These are phyloP conservation scores for Aphidius colemani DNA, from an alignment of 2,888 invertebrate species.

Conservation along the genomic window DNA sequence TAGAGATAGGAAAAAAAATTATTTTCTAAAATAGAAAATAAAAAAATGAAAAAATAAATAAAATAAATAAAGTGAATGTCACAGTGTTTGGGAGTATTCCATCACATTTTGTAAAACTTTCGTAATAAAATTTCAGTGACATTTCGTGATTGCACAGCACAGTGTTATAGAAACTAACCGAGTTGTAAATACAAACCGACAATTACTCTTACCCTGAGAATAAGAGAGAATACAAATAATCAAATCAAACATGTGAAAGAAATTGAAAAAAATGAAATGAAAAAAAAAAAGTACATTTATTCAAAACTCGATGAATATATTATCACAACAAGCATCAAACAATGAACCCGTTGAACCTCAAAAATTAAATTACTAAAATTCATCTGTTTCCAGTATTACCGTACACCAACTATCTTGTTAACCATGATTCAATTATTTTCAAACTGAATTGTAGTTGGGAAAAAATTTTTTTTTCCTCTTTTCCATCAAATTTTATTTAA, in stretches of 20 bases:
- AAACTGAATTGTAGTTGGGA: too few species aligned
- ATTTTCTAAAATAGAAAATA: background rate
- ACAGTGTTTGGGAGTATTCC: constrained; percentile 17
- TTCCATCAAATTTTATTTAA: too few species aligned
- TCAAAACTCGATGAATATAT: constrained; percentile 12
- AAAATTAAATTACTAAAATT: constrained; percentile 10
- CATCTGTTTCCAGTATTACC: background rate
- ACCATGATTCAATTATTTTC: too few species aligned
- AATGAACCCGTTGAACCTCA: background rate
- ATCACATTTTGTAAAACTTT: constrained; percentile 18
- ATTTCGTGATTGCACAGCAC: constrained; percentile 23
- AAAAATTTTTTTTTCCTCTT: too few species aligned
- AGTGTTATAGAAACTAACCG: constrained; percentile 13
- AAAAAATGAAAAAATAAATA: background rate
- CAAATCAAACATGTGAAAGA: too few species aligned
- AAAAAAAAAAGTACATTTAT: background rate
- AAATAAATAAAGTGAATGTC: constrained; percentile 13
- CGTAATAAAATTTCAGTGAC: constrained; percentile 22
- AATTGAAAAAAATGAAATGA: too few species aligned
- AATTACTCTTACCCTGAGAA: constrained; percentile 7
- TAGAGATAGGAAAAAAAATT: background rate
- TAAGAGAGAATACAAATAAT: constrained; percentile 1
- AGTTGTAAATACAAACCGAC: constrained; percentile 12
- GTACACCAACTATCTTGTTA: too few species aligned
- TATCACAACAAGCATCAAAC: constrained; percentile 1